A percentile compares a stretch with the other conserved stretches of the same genome.
phyloP scores from a whole-genome alignment of 2,888 invertebrate genomes.

The Nebria brevicollis region DNA sequence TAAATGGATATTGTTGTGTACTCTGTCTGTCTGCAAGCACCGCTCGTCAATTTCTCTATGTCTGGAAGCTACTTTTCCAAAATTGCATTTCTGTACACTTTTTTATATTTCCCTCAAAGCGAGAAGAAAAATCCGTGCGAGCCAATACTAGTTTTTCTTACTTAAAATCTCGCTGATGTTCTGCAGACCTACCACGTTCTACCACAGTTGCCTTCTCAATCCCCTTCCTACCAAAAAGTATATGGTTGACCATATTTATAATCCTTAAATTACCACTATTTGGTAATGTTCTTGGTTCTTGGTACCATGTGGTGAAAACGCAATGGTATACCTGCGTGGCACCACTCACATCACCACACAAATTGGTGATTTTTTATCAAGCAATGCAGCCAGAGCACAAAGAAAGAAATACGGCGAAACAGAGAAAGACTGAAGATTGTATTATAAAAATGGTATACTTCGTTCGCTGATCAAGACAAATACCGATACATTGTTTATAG shows the following conservation, averaged over 20 bases:
- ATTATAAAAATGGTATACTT: slow-evolving; percentile 58
- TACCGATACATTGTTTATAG: slow-evolving; percentile 61
- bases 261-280: not conserved
- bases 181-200: slow-evolving; percentile 23
- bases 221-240: too few relatives aligned
- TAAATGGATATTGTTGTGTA: not conserved
- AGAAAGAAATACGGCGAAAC: slow-evolving; percentile 28
- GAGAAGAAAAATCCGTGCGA: slow-evolving; percentile 48
- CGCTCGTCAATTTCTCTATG: slow-evolving; percentile 55
- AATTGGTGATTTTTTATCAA: slow-evolving; percentile 58
- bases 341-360: slow-evolving; percentile 51
- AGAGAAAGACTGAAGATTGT: slow-evolving; percentile 53
- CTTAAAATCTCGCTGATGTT: slow-evolving; percentile 48
- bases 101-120: slow-evolving; percentile 50
- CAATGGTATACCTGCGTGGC: slow-evolving; percentile 32
- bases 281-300: not conserved
- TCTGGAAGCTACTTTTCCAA: slow-evolving; percentile 51
- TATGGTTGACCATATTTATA: too few relatives aligned
- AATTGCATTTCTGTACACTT: slow-evolving; percentile 51
- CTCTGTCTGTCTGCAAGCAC: slow-evolving; percentile 46
- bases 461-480: slow-evolving; percentile 60
- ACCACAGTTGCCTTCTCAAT: not conserved
- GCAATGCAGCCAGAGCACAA: slow-evolving; percentile 53
- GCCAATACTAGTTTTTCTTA: slow-evolving; percentile 52
- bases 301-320: not conserved